Percentiles rank a stretch among this genome's conserved stretches.
Conservation (phyloP, 2,797 vertebrate species). For the Iguana delicatissima region DNA sequence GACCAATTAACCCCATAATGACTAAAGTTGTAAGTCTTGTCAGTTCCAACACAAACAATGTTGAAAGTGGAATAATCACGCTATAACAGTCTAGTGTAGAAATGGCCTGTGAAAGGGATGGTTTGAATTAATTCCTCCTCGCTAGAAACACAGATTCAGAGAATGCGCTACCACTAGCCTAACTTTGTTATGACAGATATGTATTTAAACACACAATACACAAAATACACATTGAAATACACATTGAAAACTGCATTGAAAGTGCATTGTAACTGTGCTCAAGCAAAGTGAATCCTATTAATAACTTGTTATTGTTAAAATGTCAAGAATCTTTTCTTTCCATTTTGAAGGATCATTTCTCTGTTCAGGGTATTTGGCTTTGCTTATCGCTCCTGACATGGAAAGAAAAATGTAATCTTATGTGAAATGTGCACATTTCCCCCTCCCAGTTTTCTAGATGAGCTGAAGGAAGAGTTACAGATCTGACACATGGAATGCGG, state of each 20-base stretch:
- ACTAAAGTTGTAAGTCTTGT: too few relatives aligned
- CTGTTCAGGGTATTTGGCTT: slow-evolving; percentile 69
- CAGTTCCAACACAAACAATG: too few relatives aligned
- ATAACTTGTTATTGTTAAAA: slow-evolving; percentile 79
- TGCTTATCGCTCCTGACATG: slow-evolving; percentile 72
- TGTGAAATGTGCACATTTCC: slow-evolving; percentile 68
- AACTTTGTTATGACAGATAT: slow-evolving; percentile 74
- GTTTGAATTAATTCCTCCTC: slow-evolving; percentile 68
- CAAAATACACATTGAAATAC: slow-evolving; percentile 71
- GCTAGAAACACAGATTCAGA: slow-evolving; percentile 61
- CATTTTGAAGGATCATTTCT: slow-evolving; percentile 76
- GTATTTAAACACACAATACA: slow-evolving; percentile 77
- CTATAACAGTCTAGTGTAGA: too few relatives aligned
- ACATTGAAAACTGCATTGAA: slow-evolving; percentile 73
- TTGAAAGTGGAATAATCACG: too few relatives aligned
- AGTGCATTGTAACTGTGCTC: slow-evolving; percentile 72
- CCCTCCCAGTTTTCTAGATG: slow-evolving; percentile 45
- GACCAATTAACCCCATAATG: too few relatives aligned
- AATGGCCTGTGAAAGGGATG: slow-evolving; percentile 39
- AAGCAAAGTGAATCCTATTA: slow-evolving; percentile 77
- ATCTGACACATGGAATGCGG: slow-evolving; percentile 52
- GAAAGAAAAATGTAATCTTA: slow-evolving; percentile 73
- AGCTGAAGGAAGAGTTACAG: slow-evolving; percentile 60
- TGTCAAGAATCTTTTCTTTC: slow-evolving; percentile 78
- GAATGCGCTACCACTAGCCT: slow-evolving; percentile 54